Conservation (phyloP, 2,888 invertebrate species). For the Drosophila macrospina region DNA sequence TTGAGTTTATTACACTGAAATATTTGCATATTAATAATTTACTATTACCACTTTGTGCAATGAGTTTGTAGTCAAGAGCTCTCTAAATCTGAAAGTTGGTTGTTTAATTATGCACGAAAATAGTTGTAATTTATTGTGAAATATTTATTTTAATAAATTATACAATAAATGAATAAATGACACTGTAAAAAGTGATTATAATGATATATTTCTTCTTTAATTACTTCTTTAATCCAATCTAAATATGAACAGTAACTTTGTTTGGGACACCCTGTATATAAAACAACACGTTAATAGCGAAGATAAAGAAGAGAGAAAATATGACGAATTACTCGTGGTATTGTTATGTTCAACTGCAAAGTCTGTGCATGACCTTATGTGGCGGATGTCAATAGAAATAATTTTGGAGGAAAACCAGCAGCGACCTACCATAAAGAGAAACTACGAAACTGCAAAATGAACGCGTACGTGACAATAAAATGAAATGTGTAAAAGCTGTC, state of each 20-base stretch:
- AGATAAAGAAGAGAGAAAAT: not conserved
- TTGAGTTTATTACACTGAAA: not conserved
- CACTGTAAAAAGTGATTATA: too few relatives aligned
- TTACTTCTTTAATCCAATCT: too few relatives aligned
- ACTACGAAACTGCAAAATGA: slow-evolving; percentile 54
- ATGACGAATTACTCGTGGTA: slow-evolving; percentile 20
- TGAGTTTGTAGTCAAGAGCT: too few relatives aligned
- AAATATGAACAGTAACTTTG: too few relatives aligned
- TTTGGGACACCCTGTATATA: slow-evolving; percentile 36
- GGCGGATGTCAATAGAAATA: slow-evolving; percentile 62
- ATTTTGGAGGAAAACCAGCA: slow-evolving; percentile 57
- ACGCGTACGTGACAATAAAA: slow-evolving; percentile 81
- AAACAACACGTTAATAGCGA: slow-evolving; percentile 7
- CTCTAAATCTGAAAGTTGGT: too few relatives aligned
- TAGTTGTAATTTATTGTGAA: too few relatives aligned
- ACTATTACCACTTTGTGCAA: too few relatives aligned
- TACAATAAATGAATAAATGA: too few relatives aligned
- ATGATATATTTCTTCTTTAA: too few relatives aligned
- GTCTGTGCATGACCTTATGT: slow-evolving; percentile 53
- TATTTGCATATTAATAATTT: not conserved
- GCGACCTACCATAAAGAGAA: slow-evolving; percentile 73
- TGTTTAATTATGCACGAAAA: too few relatives aligned
- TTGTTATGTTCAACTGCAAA: slow-evolving; percentile 27
- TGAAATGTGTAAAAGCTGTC: slow-evolving; percentile 75
- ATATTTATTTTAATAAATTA: too few relatives aligned